Conservation (phyloP, 2,113 vertebrate species). For the Oceanites oceanicus region DNA sequence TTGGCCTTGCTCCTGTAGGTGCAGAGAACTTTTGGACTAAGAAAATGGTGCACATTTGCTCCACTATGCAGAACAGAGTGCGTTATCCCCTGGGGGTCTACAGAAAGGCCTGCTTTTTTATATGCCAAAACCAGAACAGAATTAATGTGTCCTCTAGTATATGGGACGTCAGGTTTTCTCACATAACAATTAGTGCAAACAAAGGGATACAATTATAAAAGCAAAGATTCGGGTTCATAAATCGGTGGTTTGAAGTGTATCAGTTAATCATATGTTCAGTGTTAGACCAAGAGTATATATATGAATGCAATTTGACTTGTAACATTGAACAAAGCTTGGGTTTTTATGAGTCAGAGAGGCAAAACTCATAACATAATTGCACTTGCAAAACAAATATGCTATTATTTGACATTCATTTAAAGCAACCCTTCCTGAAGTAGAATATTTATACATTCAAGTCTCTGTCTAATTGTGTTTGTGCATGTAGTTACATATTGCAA, state of each 20-base stretch:
- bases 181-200: neutral
- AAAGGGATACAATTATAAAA: neutral
- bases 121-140: neutral
- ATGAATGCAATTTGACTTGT: neutral
- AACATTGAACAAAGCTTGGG: neutral
- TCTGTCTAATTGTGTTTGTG: constrained; percentile 44
- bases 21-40: neutral
- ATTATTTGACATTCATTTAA: neutral
- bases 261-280: neutral
- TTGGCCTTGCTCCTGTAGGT: neutral
- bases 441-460: constrained; percentile 5
- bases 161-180: neutral
- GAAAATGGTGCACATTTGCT: neutral
- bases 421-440: neutral
- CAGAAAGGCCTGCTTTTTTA: neutral
- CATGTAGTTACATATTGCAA: constrained; percentile 7
- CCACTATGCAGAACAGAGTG: neutral
- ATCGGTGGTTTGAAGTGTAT: neutral
- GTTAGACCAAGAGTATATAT: neutral
- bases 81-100: neutral
- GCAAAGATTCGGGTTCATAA: neutral
- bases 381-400: constrained; percentile 27
- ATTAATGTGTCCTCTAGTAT: neutral
- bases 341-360: neutral
- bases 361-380: neutral